Evolutionary conservation across 2,797 vertebrate genomes (phyloP).

Genomic region (Periophthalmus magnuspinnatus): DNA sequence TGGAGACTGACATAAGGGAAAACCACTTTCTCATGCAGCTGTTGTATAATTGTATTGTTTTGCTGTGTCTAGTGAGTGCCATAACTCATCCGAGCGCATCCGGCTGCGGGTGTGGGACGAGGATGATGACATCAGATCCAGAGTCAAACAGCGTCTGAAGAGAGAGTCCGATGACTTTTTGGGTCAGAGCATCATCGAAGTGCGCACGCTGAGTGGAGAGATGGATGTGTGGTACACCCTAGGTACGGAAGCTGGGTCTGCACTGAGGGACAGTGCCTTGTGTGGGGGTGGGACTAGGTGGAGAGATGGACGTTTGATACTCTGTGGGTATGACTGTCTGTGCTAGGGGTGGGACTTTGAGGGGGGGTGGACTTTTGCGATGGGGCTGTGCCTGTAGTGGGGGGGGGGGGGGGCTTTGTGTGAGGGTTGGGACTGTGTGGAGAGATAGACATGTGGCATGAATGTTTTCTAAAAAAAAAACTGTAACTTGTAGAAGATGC

Average conservation of each 20-base stretch:
- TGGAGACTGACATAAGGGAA: too few species aligned
- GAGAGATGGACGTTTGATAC: too few species aligned
- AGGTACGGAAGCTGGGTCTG: conserved; percentile 73
- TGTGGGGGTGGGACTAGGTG: neutral
- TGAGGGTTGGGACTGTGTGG: neutral
- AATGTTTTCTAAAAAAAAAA: too few species aligned
- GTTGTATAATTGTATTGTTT: too few species aligned
- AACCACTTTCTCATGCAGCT: too few species aligned
- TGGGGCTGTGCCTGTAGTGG: too few species aligned
- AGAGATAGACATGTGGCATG: too few species aligned
- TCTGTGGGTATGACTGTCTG: too few species aligned
- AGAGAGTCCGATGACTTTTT: conserved; percentile 96
- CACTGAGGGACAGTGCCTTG: neutral
- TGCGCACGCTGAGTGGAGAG: conserved; percentile 94
- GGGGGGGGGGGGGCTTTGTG: neutral
- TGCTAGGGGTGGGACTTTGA: too few species aligned
- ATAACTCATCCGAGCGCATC: conserved; percentile 96
- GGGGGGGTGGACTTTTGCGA: too few species aligned
- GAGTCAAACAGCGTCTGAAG: conserved; percentile 95
- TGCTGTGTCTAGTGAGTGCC: conserved; percentile 83
- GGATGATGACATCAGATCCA: conserved; percentile 96
- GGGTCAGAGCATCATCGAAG: conserved; percentile 97
- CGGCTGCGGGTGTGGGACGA: conserved; percentile 98
- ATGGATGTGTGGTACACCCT: conserved; percentile 99
- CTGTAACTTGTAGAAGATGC: too few species aligned